phyloP scores from a whole-genome alignment of 2,888 invertebrate species.

The Noctua fimbriata region DNA sequence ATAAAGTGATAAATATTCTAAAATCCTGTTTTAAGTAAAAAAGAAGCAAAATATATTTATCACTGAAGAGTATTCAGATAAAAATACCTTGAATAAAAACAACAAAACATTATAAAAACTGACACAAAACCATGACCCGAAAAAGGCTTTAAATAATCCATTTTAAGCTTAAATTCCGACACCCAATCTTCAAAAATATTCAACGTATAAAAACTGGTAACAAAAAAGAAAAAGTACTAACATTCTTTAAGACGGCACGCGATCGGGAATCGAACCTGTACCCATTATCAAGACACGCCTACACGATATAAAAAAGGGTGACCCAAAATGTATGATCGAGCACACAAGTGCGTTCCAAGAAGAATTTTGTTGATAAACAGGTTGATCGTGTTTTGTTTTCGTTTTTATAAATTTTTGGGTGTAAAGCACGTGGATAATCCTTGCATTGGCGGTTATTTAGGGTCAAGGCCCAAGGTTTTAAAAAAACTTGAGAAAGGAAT shows the following conservation, averaged over 20 bases:
- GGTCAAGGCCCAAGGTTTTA: not conserved
- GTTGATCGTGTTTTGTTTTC: conserved; percentile 14
- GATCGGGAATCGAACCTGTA: conserved; percentile 84
- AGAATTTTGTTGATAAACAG: conserved; percentile 16
- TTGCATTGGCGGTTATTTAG: not conserved
- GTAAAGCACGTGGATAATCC: not conserved
- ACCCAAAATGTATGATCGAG: conserved; percentile 68
- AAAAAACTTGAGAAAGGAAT: not conserved
- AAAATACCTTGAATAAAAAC: not conserved
- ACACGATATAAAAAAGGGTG: conserved; percentile 80
- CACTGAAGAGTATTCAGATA: conserved; percentile 6
- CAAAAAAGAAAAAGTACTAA: conserved; percentile 74
- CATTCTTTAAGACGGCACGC: conserved; percentile 84
- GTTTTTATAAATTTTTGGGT: not conserved
- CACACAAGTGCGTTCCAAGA: conserved; percentile 26
- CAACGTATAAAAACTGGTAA: conserved; percentile 65
- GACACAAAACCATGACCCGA: conserved; percentile 14
- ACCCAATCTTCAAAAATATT: conserved; percentile 59
- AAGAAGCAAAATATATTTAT: not conserved
- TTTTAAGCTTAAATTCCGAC: conserved; percentile 66
- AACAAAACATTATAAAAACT: conserved; percentile 16
- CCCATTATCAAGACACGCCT: conserved; percentile 85
- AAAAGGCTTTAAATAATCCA: conserved; percentile 54
- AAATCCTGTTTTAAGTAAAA: conserved; percentile 4
- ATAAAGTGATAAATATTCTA: not conserved